Evolutionary conservation across 2,797 vertebrate species (phyloP).

Genomic region (Xyrichtys novacula): DNA sequence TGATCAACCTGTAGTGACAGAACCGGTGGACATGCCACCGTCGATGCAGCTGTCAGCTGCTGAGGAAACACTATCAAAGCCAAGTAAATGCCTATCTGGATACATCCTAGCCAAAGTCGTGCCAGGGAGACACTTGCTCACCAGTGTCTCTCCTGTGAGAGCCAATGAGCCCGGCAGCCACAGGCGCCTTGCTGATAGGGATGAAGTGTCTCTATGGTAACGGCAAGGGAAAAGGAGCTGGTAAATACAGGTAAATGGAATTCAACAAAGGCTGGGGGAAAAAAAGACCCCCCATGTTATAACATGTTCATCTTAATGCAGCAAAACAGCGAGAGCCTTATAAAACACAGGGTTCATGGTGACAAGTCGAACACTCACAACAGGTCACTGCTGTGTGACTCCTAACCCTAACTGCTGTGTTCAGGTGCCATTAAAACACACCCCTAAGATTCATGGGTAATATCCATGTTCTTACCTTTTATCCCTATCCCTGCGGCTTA

Average conservation of each 20-base stretch:
- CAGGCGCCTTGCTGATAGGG: conserved; percentile 81
- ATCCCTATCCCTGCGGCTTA: conserved; percentile 14
- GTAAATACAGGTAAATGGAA: conserved; percentile 85
- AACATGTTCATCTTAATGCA: conserved; percentile 49
- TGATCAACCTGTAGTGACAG: conserved; percentile 74
- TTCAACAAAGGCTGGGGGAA: conserved; percentile 69
- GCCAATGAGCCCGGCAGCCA: conserved; percentile 80
- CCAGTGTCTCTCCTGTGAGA: conserved; percentile 74
- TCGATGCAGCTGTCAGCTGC: conserved; percentile 65
- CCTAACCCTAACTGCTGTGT: conserved; percentile 1
- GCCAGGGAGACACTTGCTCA: conserved; percentile 79
- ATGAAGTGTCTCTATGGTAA: conserved; percentile 89
- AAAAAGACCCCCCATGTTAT: conserved; percentile 55
- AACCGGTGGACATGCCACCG: conserved; percentile 58
- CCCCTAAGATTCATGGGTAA: not conserved
- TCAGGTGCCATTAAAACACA: conserved; percentile 16
- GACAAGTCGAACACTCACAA: conserved; percentile 2
- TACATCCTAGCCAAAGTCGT: conserved; percentile 61
- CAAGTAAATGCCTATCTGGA: conserved; percentile 71
- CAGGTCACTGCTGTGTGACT: not conserved
- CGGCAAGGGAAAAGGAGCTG: conserved; percentile 73
- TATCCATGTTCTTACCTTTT: conserved; percentile 6
- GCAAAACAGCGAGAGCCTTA: conserved; percentile 1
- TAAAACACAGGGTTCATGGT: conserved; percentile 1
- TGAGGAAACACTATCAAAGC: conserved; percentile 74